A percentile compares a stretch with the other conserved stretches of the same genome.
phyloP scores from a whole-genome alignment of 2,113 vertebrate species.

The Montifringilla adamsi region DNA sequence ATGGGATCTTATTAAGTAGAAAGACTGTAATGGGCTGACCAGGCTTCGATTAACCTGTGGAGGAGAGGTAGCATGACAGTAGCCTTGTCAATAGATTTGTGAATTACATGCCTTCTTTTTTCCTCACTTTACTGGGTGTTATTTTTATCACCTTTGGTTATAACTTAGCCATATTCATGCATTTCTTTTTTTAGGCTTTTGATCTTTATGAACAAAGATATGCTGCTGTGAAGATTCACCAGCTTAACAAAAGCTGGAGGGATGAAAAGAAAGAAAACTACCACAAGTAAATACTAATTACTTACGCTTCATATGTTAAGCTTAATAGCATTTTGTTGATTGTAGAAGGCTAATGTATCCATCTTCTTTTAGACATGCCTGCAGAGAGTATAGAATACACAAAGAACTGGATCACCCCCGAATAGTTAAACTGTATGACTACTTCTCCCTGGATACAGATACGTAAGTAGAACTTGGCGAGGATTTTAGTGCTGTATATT shows the following conservation, averaged over 20 bases:
- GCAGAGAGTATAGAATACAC: slow-evolving; percentile 99
- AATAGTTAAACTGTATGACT: slow-evolving; percentile 99
- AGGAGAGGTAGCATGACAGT: background rate
- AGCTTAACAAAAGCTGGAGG: slow-evolving; percentile 99
- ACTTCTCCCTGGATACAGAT: slow-evolving; percentile 99
- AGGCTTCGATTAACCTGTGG: background rate
- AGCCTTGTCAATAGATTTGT: background rate
- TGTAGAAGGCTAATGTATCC: slow-evolving; percentile 47
- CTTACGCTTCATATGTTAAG: slow-evolving; percentile 23
- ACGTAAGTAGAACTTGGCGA: slow-evolving; percentile 82
- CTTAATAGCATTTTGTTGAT: slow-evolving; percentile 16
- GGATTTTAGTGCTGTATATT: background rate
- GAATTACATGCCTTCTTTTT: background rate
- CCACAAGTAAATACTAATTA: slow-evolving; percentile 88
- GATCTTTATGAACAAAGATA: slow-evolving; percentile 99
- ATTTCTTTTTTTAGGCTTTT: slow-evolving; percentile 85
- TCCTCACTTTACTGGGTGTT: background rate
- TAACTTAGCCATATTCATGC: slow-evolving; percentile 15
- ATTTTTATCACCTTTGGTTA: slow-evolving; percentile 9
- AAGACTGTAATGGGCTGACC: background rate
- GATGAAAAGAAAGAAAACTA: slow-evolving; percentile 99
- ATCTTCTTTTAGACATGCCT: slow-evolving; percentile 86
- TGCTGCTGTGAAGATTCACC: slow-evolving; percentile 98
- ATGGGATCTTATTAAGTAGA: background rate
- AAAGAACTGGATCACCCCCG: slow-evolving; percentile 98